Base-by-base conservation (phyloP, 2,888 invertebrate species). In the Cosmorhoe ocellata region DNA sequence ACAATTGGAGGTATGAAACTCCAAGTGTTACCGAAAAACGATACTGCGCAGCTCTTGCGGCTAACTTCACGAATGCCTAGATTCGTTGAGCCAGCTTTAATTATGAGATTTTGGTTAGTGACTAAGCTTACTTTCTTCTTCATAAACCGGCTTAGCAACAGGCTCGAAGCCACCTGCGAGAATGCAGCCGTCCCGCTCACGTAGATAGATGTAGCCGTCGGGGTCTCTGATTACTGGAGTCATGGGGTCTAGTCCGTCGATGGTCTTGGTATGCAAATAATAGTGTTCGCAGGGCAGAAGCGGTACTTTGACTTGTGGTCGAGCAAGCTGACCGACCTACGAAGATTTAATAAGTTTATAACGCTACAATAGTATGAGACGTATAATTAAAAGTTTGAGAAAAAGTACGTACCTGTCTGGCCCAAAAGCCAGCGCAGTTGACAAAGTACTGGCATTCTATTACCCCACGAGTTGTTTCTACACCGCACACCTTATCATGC, bases 391-490 rank as follows among this genome's bases (percentile, higher is more conserved):
- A 30, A 18, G 2, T 18, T 3, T 18, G 8, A 14, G 8, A 1
- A 8, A 9, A 1, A 26, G 8, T 6, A 5, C 26, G 53, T 42
- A 79, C 88, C 81, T 95, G 94, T 61, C 98, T 92, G 0, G 98
- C 97, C 98, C 98, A 98, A 86, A 98, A 96, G 6, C 99, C 99
- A 14, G 96, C 95, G 77, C 97, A 97, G 84, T 99, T 99, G 24
- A 99, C 96, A 84, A 99, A 99, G 79, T 94, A 95, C 64, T 97
- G 94, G 81, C 98, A 98, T 56, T 95, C 91, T 9, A 98, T 93
- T 7, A 90, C 83, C 0, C 98, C 98, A 1, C 91, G 87, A 3
- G 92, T 92, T 0, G 98, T 98, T 66, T 95, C 94, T 6, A 97
- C 95, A 2, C 93, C 93, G 10, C 92, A 87, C 0, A 98, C 94